These are phyloP conservation scores for Hapalemur alaotrensis DNA, from an alignment of 2,797 vertebrate genomes.

Conservation along the genomic window DNA sequence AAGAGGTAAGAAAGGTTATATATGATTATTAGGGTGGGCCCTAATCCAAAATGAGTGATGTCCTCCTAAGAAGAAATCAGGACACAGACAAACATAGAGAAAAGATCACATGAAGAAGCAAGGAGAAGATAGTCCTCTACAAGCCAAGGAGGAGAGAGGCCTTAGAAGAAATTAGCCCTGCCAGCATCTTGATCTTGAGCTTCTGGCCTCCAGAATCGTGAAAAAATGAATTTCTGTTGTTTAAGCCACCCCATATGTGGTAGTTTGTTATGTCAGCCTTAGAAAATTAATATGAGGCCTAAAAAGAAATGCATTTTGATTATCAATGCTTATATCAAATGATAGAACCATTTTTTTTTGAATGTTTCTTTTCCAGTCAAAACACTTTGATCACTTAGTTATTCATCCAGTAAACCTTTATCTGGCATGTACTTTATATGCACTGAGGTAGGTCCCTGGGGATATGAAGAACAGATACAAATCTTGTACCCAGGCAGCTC, in stretches of 20 bases:
- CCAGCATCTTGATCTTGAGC: background rate
- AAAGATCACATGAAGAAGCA: background rate
- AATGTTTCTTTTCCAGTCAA: background rate
- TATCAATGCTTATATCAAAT: background rate
- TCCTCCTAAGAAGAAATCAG: background rate
- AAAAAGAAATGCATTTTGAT: background rate
- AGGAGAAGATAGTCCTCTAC: background rate
- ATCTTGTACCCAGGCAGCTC: background rate
- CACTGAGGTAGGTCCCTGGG: background rate
- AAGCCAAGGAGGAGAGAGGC: background rate
- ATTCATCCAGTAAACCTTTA: background rate
- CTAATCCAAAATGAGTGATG: background rate
- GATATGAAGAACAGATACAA: background rate
- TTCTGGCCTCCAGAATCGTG: background rate
- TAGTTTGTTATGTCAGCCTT: background rate
- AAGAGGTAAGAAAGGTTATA: background rate
- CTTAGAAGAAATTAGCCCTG: background rate
- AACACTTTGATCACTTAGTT: background rate
- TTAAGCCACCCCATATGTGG: no score
- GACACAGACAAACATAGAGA: background rate
- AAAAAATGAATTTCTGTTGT: background rate
- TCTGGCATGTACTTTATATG: background rate
- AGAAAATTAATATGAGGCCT: background rate
- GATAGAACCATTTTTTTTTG: background rate
- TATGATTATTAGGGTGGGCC: background rate